Evolutionary conservation across 2,888 invertebrate genomes (phyloP), one percentile per base, ranked within the genome.

Genomic region (Laspeyria flexula): DNA sequence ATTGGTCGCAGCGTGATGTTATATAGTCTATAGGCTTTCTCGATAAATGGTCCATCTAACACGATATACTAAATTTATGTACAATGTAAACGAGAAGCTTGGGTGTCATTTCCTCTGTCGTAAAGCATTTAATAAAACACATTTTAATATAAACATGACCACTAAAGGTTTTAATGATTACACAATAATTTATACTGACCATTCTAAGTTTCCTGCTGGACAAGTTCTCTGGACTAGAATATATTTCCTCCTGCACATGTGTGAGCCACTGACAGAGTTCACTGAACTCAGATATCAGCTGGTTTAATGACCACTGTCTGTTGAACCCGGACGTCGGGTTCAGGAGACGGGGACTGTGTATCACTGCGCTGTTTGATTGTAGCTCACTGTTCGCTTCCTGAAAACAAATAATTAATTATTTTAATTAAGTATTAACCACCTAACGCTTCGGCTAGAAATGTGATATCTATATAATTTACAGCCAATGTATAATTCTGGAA

Each of bases 181-280:
- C 5, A 5, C 3, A 3, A 11, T 34, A 25, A 38, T 50, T 12
- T 21, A 11, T 6, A 48, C 93, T 88, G 76, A 96, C 96, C 92
- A 93, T 94, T 83, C 95, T 93, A 74, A 95, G 87, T 76, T 94
- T 94, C 83, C 94, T 94, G 74, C 95, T 95, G 60, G 94, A 92
- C 61, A 95, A 85, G 77, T 94, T 95, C 81, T 95, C 95, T 74
- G 95, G 95, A 89, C 95, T 96, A 83, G 95, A 95, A 86, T 96
- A 96, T 64, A 96, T 94, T 77, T 95, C 94, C 86, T 95, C 95
- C 82, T 96, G 96, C 71, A 96, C 95, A 74, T 95, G 94, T 71
- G 95, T 95, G 71, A 97, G 93, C 96, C 96, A 96, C 75, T 95
- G 95, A 85, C 96, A 96, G 74, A 97, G 94, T 83, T 96, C 96